Conservation (phyloP, 1,140 invertebrate genomes). For the Choristoneura fumiferana region DNA sequence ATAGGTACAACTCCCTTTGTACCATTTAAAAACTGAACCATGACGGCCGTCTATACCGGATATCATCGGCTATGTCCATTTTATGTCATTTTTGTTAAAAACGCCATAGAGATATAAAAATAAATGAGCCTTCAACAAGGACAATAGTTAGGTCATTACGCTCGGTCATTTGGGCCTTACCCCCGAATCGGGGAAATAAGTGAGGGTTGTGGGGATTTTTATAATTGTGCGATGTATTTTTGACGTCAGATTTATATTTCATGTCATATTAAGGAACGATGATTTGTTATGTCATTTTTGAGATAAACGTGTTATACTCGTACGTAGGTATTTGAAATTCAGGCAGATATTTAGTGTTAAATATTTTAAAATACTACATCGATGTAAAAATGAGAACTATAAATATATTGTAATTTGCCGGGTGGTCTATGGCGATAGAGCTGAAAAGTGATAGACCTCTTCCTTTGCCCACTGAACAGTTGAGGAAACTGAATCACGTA, state of each 20-base stretch:
- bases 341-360: too few species aligned
- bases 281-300: too few species aligned
- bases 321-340: too few species aligned
- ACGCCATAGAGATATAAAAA: constrained; percentile 72
- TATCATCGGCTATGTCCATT: constrained; percentile 53
- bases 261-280: too few species aligned
- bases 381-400: too few species aligned
- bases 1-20: neutral
- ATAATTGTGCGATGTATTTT: constrained; percentile 22
- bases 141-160: constrained; percentile 74
- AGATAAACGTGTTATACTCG: too few species aligned
- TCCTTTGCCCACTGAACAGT: too few species aligned
- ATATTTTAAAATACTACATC: too few species aligned
- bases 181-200: constrained; percentile 33
- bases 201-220: constrained; percentile 40
- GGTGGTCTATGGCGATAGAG: too few species aligned
- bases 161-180: constrained; percentile 60
- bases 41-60: constrained; percentile 59
- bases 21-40: constrained; percentile 30
- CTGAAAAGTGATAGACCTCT: too few species aligned
- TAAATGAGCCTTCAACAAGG: constrained; percentile 73
- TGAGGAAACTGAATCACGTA: too few species aligned
- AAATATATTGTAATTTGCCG: too few species aligned
- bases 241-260: neutral
- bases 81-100: constrained; percentile 57